Conservation (phyloP, 2,797 vertebrate genomes). For the Siniperca undulata region DNA sequence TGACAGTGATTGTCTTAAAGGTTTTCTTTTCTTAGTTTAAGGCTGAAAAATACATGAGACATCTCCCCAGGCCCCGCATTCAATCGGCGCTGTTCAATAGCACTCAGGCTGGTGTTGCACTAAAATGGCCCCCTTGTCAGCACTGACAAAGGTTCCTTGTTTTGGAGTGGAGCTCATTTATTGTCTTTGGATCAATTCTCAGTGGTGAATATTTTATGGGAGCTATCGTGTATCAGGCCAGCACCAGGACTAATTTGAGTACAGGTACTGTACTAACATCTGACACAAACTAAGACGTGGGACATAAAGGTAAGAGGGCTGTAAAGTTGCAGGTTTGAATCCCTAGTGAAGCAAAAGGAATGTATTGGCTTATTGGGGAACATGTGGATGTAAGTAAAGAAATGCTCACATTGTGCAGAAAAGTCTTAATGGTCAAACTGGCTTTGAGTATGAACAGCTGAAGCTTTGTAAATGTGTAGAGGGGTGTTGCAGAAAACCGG, state of each 20-base stretch:
- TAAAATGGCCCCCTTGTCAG: slow-evolving; percentile 67
- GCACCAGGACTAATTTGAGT: slow-evolving; percentile 4
- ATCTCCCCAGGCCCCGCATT: slow-evolving; percentile 35
- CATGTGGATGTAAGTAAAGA: background rate
- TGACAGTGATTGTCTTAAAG: slow-evolving; percentile 53
- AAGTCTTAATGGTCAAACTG: background rate
- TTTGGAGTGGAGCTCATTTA: slow-evolving; percentile 40
- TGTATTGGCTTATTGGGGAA: background rate
- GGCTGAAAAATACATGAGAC: slow-evolving; percentile 70
- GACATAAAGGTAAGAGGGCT: background rate
- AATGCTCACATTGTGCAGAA: background rate
- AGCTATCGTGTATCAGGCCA: slow-evolving; percentile 25
- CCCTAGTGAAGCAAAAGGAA: background rate
- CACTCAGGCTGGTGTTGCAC: slow-evolving; percentile 64
- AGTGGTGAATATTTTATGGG: slow-evolving; percentile 68
- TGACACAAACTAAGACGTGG: slow-evolving; percentile 1
- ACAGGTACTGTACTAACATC: slow-evolving; percentile 1
- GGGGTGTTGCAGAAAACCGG: no score
- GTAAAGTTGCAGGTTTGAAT: slow-evolving; percentile 11
- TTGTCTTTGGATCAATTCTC: slow-evolving; percentile 46
- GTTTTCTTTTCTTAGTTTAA: slow-evolving; percentile 35
- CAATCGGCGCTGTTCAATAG: slow-evolving; percentile 76
- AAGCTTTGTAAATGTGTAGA: background rate
- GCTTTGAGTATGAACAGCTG: background rate
- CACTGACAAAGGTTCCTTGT: slow-evolving; percentile 57